phyloP scores from a whole-genome alignment of 2,888 invertebrate genomes.

The Synergus japonicus region DNA sequence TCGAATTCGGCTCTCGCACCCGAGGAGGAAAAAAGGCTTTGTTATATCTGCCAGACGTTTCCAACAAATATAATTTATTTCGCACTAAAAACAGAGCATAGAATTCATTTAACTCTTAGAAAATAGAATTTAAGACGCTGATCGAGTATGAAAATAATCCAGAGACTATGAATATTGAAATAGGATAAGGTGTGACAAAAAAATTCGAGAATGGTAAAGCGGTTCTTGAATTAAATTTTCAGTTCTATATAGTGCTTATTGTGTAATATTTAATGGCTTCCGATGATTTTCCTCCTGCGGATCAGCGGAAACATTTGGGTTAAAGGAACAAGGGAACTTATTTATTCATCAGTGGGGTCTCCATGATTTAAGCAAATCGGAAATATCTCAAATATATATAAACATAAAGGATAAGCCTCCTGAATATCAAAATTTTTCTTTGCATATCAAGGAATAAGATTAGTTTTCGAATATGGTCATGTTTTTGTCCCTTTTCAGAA shows the following conservation, averaged over 20 bases:
- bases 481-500: too few relatives aligned
- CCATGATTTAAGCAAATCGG: background rate
- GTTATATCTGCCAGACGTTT: slow-evolving; percentile 24
- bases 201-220: background rate
- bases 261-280: too few relatives aligned
- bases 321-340: background rate
- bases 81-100: background rate
- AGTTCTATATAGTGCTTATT: background rate
- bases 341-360: background rate
- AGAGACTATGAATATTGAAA: background rate
- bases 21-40: slow-evolving; percentile 20
- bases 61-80: slow-evolving; percentile 32
- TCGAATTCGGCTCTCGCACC: slow-evolving; percentile 34
- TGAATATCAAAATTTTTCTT: too few relatives aligned
- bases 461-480: too few relatives aligned
- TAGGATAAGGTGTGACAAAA: background rate
- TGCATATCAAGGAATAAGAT: too few relatives aligned
- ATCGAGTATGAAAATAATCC: background rate
- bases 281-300: background rate
- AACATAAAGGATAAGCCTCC: too few relatives aligned
- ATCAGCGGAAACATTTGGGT: background rate
- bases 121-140: slow-evolving; percentile 11
- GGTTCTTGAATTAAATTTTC: background rate
- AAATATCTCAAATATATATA: background rate
- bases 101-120: slow-evolving; percentile 7